These are phyloP conservation scores for Terrapene triunguis DNA, from an alignment of 2,113 vertebrate genomes.

Conservation along the genomic window DNA sequence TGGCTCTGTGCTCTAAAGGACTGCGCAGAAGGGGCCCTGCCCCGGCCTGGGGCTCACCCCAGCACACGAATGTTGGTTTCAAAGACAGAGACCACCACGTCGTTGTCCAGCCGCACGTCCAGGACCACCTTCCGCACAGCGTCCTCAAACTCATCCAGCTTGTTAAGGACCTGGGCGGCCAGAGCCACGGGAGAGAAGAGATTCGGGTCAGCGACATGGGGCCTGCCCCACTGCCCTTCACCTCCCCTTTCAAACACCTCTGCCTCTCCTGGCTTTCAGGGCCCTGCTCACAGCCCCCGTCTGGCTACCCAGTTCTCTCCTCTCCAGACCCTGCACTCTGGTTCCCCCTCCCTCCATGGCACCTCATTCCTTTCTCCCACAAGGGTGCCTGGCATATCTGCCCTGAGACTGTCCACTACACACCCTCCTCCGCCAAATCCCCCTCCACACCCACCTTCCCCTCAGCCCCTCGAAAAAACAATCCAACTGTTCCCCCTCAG, in stretches of 20 bases:
- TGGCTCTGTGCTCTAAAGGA: not conserved
- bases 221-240: not conserved
- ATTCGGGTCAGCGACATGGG: not conserved
- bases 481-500: not conserved
- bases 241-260: not conserved
- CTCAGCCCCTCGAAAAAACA: not conserved
- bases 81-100: constrained; percentile 87
- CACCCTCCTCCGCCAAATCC: not conserved
- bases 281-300: not conserved
- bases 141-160: constrained; percentile 87
- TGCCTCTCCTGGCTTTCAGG: not conserved
- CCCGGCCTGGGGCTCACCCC: constrained; percentile 67
- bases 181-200: not conserved
- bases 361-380: not conserved
- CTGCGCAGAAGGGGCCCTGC: too few relatives aligned
- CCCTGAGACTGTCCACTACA: not conserved
- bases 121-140: constrained; percentile 79
- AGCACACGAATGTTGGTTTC: constrained; percentile 88
- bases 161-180: constrained; percentile 80
- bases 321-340: not conserved
- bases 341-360: too few relatives aligned
- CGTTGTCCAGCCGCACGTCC: constrained; percentile 84
- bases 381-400: not conserved
- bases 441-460: too few relatives aligned
- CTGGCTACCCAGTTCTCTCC: not conserved